Evolutionary conservation across 2,113 vertebrate genomes (phyloP), one percentile per base, ranked within the genome.

Genomic region (Hoplias malabaricus): DNA sequence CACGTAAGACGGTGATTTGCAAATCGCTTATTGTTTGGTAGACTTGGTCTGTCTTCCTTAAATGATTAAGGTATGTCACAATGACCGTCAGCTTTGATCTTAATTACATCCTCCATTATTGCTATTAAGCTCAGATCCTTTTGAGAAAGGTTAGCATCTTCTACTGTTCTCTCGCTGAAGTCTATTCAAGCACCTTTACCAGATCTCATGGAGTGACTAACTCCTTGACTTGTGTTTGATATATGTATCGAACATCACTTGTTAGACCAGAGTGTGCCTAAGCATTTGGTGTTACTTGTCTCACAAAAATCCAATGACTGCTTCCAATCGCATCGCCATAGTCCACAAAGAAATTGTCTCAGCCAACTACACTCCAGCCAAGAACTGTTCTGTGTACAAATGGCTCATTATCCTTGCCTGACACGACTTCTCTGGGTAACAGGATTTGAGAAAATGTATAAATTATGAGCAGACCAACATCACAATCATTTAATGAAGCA

Each of bases 401-500:
- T 50, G 73, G 73, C n/a, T 77, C 33, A 68, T 69, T 40, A 36
- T 57, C 63, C 14, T 77, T 77, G 8, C 75, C 75, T 56, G 75
- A 69, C 46, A 77, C 75, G 19, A 69, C 46, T 77, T 77, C 50
- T 69, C 65, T 77, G n/a, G 63, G 75, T 54, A 77, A 4, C 33
- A 69, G 23, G 5, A 34, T 63, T 68, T 68, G 65, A 1, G 43
- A 56, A 43, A 54, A 74, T 34, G 61, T 74, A 40, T 74, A 74
- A 3, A 31, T 53, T 62, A 75, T 62, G 9, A 75, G 65, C 23
- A 82, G 40, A 0, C 82, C 80, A 54, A 84, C 21, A 5, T 83
- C 75, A 19, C 77, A 86, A 0, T 80, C 70, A 1, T 68, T 78
- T 6, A 80, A 19, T 14, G 82, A 76, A 1, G 82, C 66, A 25